Evolutionary conservation across 2,888 invertebrate genomes (phyloP).

Genomic region (Stenchaetothrips biformis): DNA sequence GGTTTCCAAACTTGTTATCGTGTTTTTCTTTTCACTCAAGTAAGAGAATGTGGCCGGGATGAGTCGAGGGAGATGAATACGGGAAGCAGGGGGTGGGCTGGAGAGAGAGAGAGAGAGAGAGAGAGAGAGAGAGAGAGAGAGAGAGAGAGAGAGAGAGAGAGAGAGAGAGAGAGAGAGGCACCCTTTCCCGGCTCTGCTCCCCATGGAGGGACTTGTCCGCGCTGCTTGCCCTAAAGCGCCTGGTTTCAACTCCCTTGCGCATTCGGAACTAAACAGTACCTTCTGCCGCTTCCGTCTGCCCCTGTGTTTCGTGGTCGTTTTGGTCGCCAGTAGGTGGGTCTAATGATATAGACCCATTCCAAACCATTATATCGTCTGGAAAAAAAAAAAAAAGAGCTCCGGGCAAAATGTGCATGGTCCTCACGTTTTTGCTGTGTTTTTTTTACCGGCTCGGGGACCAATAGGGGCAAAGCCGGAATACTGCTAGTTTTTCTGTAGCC

Average conservation of each 20-base stretch:
- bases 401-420: no score
- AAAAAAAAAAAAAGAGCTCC: no score
- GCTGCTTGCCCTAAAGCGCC: neutral
- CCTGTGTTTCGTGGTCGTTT: no score
- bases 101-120: neutral
- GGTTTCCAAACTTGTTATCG: neutral
- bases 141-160: neutral
- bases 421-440: no score
- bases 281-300: no score
- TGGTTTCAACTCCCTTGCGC: no score
- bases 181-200: neutral
- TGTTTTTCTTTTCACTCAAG: constrained; percentile 1
- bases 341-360: no score
- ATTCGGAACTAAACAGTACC: no score
- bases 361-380: no score
- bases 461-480: no score
- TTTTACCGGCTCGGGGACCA: no score
- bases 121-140: neutral
- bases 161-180: neutral
- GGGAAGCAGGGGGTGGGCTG: neutral
- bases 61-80: neutral
- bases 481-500: neutral
- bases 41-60: neutral
- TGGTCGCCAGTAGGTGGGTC: no score
- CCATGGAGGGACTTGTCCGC: neutral